Evolutionary conservation across 2,113 vertebrate species (phyloP).

Genomic region (Dendropsophus ebraccatus): DNA sequence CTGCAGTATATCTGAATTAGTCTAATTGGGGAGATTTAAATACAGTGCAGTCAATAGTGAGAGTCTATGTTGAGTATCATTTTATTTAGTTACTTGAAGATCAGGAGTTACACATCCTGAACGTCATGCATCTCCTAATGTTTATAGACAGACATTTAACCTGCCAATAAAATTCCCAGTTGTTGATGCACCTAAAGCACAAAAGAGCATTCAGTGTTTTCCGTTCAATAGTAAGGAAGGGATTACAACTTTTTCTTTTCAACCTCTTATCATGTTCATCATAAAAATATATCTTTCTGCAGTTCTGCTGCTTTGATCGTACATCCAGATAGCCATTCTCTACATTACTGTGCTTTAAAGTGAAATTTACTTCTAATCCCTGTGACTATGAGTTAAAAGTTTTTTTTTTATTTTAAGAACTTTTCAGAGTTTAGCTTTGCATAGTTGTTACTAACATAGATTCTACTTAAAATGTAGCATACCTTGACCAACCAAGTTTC

Average conservation of each 20-base stretch:
- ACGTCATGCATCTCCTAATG: not conserved
- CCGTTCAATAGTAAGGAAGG: not conserved
- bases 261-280: not conserved
- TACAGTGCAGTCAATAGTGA: not conserved
- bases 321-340: not conserved
- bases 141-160: conserved; percentile 42
- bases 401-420: not conserved
- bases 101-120: not conserved
- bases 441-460: not conserved
- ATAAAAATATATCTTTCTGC: conserved; percentile 14
- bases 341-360: not conserved
- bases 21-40: conserved; percentile 3
- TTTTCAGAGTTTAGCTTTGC: not conserved
- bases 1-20: conserved; percentile 37
- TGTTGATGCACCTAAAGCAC: conserved; percentile 6
- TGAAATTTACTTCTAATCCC: not conserved
- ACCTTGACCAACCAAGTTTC: not conserved
- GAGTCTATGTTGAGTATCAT: not conserved
- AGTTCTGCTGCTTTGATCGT: not conserved
- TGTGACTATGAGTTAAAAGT: not conserved
- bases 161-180: conserved; percentile 18
- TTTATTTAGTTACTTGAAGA: not conserved
- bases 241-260: not conserved
- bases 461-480: not conserved
- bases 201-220: conserved; percentile 3